Base-by-base conservation (phyloP, 2,888 invertebrate genomes). In the Petrolisthes cinctipes region DNA sequence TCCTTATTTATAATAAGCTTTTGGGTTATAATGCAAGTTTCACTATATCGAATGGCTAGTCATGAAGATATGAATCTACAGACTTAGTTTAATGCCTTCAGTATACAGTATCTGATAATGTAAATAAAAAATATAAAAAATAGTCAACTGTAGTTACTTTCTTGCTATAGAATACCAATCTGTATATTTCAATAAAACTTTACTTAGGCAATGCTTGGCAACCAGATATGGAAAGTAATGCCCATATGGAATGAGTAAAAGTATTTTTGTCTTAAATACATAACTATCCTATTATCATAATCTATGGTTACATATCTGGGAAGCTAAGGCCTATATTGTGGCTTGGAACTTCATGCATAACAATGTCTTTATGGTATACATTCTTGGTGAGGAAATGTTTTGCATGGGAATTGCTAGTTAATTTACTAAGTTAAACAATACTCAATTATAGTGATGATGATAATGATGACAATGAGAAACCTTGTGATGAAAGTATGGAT, bases 251-350 rank as follows among this genome's bases (percentile, higher is more conserved):
- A 84, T 88, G 84, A 80, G 57, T 51, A 73, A 71, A 71, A 61
- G 66, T 17, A n/a, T 20, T 71, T 71, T 71, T 71, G 71, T n/a
- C 20, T 71, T n/a, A 14, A 4, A 71, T 71, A 71, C 20, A 14
- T 20, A n/a, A 71, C 20, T 71, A 83, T 61, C 51, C 23, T 37
- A 73, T 73, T 86, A 53, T 86, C 66, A 75, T 82, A n/a, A 56
- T 53, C 68, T 79, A 83, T 54, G n/a, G 56, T 53, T 86, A 83
- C 56, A 73, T 23, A 83, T 37, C 57, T 68, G 81, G 83, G 84
- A 88, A 88, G 87, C 87, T 88, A 88, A 88, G 87, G 87, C 87
- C 87, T 83, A 84, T 81, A 81, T 84, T 80, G 82, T 88, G 87
- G 87, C 87, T 88, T 88, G 87, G 87, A 88, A 88, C 87, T 88